Evolutionary conservation across 1,140 invertebrate genomes (phyloP).

Genomic region (Rhynchophorus ferrugineus): DNA sequence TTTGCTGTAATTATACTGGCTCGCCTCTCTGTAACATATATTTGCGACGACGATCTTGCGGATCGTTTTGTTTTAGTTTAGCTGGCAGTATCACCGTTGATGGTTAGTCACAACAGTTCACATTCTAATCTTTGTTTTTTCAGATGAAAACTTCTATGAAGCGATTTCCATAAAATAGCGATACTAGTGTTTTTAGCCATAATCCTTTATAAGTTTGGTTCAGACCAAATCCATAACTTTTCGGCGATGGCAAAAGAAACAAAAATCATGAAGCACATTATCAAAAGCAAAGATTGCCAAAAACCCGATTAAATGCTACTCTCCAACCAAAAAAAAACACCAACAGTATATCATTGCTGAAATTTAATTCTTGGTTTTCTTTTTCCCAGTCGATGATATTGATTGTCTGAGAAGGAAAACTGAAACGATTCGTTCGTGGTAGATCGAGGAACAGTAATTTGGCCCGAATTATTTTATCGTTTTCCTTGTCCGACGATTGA

Average conservation of each 20-base stretch:
- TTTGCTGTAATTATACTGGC: constrained; percentile 5
- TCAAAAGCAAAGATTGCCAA: constrained; percentile 4
- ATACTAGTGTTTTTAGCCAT: constrained; percentile 12
- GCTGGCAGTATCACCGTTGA: background rate
- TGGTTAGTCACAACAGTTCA: background rate
- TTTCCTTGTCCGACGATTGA: no score
- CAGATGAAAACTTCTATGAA: constrained; percentile 14
- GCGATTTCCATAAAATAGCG: constrained; percentile 15
- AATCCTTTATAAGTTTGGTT: constrained; percentile 11
- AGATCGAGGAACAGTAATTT: no score
- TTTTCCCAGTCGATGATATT: no score
- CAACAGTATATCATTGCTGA: no score
- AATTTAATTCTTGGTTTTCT: no score
- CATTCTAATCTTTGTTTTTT: constrained; percentile 7
- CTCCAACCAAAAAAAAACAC: no score
- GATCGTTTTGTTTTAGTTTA: background rate
- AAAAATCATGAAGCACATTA: constrained; percentile 3
- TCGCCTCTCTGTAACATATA: no score
- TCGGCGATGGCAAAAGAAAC: constrained; percentile 9
- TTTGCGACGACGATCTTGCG: no score
- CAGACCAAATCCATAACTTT: constrained; percentile 11
- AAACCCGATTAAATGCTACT: background rate
- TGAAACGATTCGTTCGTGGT: no score
- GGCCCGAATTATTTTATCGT: no score
- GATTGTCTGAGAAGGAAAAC: no score